phyloP scores from a whole-genome alignment of 2,888 invertebrate genomes.

The Meandrusa payeni region DNA sequence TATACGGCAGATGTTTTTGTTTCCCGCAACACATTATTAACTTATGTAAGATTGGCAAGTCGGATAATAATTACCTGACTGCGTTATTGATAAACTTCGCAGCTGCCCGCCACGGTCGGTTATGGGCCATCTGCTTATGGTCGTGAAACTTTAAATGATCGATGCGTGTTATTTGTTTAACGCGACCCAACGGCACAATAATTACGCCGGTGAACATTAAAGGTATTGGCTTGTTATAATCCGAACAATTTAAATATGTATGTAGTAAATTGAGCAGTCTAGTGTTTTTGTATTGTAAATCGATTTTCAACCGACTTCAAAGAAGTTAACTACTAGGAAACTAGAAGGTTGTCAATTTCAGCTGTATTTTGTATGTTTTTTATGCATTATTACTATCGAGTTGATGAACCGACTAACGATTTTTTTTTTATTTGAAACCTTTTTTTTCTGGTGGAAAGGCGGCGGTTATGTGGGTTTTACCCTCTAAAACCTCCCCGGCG shows the following conservation, averaged over 20 bases:
- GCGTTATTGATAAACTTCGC: slow-evolving; percentile 17
- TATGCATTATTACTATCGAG: too few species aligned
- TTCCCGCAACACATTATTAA: slow-evolving; percentile 11
- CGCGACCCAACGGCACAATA: slow-evolving; percentile 6
- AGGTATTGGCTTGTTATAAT: slow-evolving; percentile 2
- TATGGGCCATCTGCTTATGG: slow-evolving; percentile 21
- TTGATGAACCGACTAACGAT: too few species aligned
- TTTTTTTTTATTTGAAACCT: too few species aligned
- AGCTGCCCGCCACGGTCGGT: slow-evolving; percentile 15
- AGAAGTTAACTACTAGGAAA: too few species aligned
- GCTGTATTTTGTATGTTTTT: too few species aligned
- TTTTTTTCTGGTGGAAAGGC: too few species aligned
- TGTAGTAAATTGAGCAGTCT: too few species aligned
- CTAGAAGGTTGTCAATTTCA: too few species aligned
- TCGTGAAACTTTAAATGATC: slow-evolving; percentile 21
- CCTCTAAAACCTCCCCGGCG: too few species aligned
- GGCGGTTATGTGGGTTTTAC: too few species aligned
- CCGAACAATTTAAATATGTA: slow-evolving; percentile 1
- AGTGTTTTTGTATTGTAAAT: too few species aligned
- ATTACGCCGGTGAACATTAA: slow-evolving; percentile 10
- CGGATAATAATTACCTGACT: slow-evolving; percentile 11
- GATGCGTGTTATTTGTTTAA: slow-evolving; percentile 22
- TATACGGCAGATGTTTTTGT: slow-evolving; percentile 19
- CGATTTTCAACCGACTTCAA: too few species aligned
- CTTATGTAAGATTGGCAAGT: slow-evolving; percentile 12